Conservation (phyloP, 2,113 vertebrate species). For the Hemichromis elongatus region DNA sequence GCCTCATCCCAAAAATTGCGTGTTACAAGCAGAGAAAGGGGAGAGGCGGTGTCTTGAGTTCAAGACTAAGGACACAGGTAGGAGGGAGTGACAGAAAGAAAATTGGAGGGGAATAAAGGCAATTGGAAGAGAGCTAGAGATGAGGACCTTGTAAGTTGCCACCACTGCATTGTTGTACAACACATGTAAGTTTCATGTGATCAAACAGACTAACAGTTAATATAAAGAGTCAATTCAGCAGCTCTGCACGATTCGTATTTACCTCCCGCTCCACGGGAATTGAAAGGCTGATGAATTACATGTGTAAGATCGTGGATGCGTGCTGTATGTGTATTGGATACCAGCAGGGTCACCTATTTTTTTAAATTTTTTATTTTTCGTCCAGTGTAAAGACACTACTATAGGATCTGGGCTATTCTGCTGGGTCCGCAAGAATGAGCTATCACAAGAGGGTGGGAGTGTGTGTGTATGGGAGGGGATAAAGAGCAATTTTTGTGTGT, state of each 20-base stretch:
- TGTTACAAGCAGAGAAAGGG: not conserved
- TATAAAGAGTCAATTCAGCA: constrained; percentile 18
- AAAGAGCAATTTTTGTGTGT: not conserved
- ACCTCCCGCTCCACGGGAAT: not conserved
- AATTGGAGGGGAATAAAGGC: constrained; percentile 11
- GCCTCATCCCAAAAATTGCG: not conserved
- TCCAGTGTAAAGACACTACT: not conserved
- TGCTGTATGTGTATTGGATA: constrained; percentile 5
- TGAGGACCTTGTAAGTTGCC: constrained; percentile 22
- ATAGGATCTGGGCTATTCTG: constrained; percentile 26
- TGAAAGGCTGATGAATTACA: constrained; percentile 11
- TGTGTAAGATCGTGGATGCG: not conserved
- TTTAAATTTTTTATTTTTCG: constrained; percentile 28
- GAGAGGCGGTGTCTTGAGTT: not conserved
- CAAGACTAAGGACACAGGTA: not conserved
- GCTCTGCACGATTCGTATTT: constrained; percentile 19
- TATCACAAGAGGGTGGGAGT: not conserved
- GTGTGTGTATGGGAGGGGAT: not conserved
- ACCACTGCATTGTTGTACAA: constrained; percentile 15
- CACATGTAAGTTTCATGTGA: constrained; percentile 31
- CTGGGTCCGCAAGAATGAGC: constrained; percentile 45
- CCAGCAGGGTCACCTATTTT: constrained; percentile 25
- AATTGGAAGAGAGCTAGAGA: not conserved
- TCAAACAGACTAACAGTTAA: constrained; percentile 23
- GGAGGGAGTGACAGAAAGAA: constrained; percentile 16